These are phyloP conservation scores for Apomyelois bistriatella DNA, from an alignment of 2,888 invertebrate species.

Conservation along the genomic window DNA sequence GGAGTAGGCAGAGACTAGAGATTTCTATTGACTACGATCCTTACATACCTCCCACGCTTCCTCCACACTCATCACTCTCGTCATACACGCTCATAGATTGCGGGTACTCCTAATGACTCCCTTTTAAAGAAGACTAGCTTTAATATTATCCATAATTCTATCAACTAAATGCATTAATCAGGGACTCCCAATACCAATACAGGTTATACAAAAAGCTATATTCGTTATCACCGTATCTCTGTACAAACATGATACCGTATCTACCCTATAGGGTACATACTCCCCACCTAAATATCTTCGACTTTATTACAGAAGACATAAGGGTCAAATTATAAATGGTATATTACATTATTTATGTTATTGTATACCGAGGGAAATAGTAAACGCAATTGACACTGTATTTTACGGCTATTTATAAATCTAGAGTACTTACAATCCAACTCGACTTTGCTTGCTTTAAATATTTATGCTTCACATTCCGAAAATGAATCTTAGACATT, in stretches of 20 bases:
- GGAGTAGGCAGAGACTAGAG: no score
- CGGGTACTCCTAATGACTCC: no score
- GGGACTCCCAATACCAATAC: slow-evolving; percentile 13
- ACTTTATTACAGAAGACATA: background rate
- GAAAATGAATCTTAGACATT: no score
- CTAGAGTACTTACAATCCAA: background rate
- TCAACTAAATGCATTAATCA: background rate
- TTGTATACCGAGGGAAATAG: background rate
- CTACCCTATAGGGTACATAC: slow-evolving; percentile 43
- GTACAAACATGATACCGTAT: slow-evolving; percentile 48
- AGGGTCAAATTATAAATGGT: background rate
- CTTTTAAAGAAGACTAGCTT: no score
- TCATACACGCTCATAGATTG: no score
- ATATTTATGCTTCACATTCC: no score
- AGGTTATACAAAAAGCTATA: slow-evolving; percentile 42
- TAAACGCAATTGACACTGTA: background rate
- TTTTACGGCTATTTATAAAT: background rate
- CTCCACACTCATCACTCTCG: no score
- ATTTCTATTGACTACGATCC: no score
- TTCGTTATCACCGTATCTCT: slow-evolving; percentile 39
- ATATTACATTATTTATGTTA: background rate
- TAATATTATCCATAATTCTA: no score
- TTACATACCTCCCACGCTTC: no score
- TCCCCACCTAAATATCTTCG: background rate
- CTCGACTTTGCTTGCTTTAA: background rate